Conservation (phyloP, 2,888 invertebrate species). For the Erebia palarica region DNA sequence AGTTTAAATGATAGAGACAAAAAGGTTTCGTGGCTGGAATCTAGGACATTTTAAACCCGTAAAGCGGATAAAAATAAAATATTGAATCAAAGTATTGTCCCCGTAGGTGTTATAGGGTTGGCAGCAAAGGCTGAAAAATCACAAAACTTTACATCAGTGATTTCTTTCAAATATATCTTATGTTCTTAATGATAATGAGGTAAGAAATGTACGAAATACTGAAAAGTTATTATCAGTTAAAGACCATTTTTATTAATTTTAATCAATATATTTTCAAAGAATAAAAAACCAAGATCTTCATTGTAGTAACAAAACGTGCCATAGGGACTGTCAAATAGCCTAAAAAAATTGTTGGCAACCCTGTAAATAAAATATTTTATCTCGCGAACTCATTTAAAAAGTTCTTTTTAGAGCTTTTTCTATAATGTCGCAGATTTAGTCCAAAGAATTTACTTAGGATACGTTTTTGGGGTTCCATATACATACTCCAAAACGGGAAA, state of each 20-base stretch:
- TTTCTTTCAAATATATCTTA: too few species aligned
- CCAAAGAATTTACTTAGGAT: slow-evolving; percentile 20
- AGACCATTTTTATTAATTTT: too few species aligned
- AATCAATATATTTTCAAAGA: too few species aligned
- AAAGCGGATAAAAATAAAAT: slow-evolving; percentile 32
- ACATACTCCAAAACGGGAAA: too few species aligned
- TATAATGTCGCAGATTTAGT: slow-evolving; percentile 26
- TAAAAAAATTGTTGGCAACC: slow-evolving; percentile 9
- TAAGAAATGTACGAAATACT: too few species aligned
- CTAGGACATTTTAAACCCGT: slow-evolving; percentile 26
- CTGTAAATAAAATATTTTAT: slow-evolving; percentile 30
- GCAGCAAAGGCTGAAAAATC: not conserved
- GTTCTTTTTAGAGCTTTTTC: slow-evolving; percentile 29
- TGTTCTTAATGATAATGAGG: too few species aligned
- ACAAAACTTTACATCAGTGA: not conserved
- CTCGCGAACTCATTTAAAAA: slow-evolving; percentile 23
- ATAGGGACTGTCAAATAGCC: too few species aligned
- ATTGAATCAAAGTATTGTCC: slow-evolving; percentile 33
- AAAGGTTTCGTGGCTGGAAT: slow-evolving; percentile 21
- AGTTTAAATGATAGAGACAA: slow-evolving; percentile 26
- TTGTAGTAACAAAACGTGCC: too few species aligned
- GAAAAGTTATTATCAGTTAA: too few species aligned
- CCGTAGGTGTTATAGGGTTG: slow-evolving; percentile 28
- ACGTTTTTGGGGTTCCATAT: slow-evolving; percentile 18
- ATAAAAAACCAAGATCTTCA: too few species aligned